Percentiles rank a stretch among this genome's conserved stretches.
Conservation (phyloP, 2,888 invertebrate genomes). For the Cryptus viduatorius region DNA sequence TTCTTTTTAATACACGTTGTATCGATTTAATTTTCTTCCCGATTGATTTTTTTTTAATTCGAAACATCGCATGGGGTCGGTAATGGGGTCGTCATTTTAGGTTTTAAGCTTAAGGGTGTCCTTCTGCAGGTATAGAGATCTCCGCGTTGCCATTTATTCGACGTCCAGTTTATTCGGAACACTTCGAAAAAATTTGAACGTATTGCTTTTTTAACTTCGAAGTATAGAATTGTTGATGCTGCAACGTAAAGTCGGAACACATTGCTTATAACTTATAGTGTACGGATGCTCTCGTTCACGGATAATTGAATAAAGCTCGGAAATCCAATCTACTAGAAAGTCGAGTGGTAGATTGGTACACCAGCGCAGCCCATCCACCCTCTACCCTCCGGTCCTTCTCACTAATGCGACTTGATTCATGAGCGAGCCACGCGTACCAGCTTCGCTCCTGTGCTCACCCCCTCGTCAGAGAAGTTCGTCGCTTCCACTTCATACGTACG, state of each 20-base stretch:
- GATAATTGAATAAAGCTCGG: slow-evolving; percentile 84
- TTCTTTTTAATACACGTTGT: too few relatives aligned
- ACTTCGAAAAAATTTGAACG: background rate
- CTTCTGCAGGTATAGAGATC: too few relatives aligned
- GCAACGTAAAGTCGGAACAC: slow-evolving; percentile 22
- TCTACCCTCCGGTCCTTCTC: slow-evolving; percentile 65
- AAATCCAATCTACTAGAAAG: slow-evolving; percentile 84
- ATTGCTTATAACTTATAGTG: background rate
- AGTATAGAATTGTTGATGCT: background rate
- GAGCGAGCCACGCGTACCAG: slow-evolving; percentile 80
- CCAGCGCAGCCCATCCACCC: slow-evolving; percentile 50
- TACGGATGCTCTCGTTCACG: slow-evolving; percentile 72
- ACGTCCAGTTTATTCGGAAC: too few relatives aligned
- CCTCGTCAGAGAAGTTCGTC: slow-evolving; percentile 51
- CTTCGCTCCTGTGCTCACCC: slow-evolving; percentile 61
- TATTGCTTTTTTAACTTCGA: background rate
- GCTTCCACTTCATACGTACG: slow-evolving; percentile 57
- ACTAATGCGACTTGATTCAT: slow-evolving; percentile 85
- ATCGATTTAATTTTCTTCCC: too few relatives aligned
- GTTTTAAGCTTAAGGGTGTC: too few relatives aligned
- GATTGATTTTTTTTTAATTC: too few relatives aligned
- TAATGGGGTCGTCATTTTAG: too few relatives aligned
- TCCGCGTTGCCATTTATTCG: too few relatives aligned
- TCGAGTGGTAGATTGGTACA: slow-evolving; percentile 82
- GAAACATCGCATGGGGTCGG: too few relatives aligned